Evolutionary conservation across 2,113 vertebrate genomes (phyloP).

Genomic region (Camelus dromedarius): DNA sequence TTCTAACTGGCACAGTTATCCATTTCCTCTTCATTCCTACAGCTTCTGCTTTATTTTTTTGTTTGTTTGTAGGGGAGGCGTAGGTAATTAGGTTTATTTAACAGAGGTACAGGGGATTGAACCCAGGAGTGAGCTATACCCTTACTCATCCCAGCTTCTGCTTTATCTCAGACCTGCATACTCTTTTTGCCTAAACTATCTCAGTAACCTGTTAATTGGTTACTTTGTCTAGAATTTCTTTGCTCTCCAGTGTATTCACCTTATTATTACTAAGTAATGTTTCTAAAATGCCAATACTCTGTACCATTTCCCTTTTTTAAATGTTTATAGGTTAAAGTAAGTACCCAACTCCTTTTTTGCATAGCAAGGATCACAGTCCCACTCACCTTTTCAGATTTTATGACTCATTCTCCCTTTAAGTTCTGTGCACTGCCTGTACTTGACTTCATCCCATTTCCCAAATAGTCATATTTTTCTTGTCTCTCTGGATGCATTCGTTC

Average conservation of each 20-base stretch:
- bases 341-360: neutral
- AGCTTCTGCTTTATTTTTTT: neutral
- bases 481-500: neutral
- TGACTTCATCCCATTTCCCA: conserved; percentile 28
- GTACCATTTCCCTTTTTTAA: neutral
- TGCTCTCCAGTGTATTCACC: neutral
- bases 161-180: neutral
- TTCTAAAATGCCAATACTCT: conserved; percentile 24
- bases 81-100: too few relatives aligned
- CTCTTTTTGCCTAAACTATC: neutral
- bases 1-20: neutral
- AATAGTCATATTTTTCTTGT: conserved; percentile 6
- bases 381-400: conserved; percentile 10
- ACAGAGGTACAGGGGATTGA: too few relatives aligned
- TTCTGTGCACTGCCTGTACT: neutral
- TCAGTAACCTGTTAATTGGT: neutral
- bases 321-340: neutral
- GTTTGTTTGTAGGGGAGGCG: too few relatives aligned
- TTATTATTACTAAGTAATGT: conserved; percentile 5
- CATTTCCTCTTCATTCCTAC: neutral
- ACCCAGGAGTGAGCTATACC: too few relatives aligned
- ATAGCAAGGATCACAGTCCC: neutral
- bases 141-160: neutral
- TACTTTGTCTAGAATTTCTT: conserved; percentile 19
- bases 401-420: neutral